Evolutionary conservation across 2,113 vertebrate species (phyloP).

Genomic region (Clarias gariepinus): DNA sequence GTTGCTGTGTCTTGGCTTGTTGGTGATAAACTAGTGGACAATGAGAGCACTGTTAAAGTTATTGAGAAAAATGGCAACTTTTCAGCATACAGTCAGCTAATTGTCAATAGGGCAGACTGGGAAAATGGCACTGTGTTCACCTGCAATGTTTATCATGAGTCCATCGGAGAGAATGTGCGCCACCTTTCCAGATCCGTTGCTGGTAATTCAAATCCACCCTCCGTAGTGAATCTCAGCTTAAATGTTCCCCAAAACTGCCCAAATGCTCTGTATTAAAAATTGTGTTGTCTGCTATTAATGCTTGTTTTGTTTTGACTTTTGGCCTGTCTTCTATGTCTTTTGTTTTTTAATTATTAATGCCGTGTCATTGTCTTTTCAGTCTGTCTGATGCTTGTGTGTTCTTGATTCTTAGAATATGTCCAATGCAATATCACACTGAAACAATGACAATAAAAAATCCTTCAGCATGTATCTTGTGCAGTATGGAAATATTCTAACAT

Average conservation of each 20-base stretch:
- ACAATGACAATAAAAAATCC: slow-evolving; percentile 63
- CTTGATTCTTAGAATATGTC: slow-evolving; percentile 55
- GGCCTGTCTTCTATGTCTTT: neutral
- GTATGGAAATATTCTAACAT: slow-evolving; percentile 28
- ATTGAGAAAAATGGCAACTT: slow-evolving; percentile 40
- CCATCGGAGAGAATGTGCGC: slow-evolving; percentile 37
- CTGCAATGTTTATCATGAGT: slow-evolving; percentile 71
- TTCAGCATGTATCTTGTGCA: slow-evolving; percentile 61
- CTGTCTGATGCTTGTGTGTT: slow-evolving; percentile 48
- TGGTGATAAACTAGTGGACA: slow-evolving; percentile 49
- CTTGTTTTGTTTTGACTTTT: slow-evolving; percentile 48
- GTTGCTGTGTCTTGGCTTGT: slow-evolving; percentile 71
- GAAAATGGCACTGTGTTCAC: slow-evolving; percentile 46
- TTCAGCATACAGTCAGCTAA: slow-evolving; percentile 67
- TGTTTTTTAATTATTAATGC: slow-evolving; percentile 15
- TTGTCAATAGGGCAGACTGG: slow-evolving; percentile 50
- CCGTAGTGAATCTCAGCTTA: slow-evolving; percentile 66
- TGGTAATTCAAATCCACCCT: slow-evolving; percentile 41
- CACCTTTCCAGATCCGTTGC: slow-evolving; percentile 63
- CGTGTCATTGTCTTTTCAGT: slow-evolving; percentile 55
- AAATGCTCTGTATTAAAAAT: slow-evolving; percentile 52
- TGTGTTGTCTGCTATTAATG: slow-evolving; percentile 54
- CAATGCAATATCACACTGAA: slow-evolving; percentile 54
- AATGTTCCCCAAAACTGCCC: slow-evolving; percentile 60
- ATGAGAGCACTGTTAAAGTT: slow-evolving; percentile 54